phyloP scores from a whole-genome alignment of 2,888 invertebrate species.

The Leucophenga maculata region DNA sequence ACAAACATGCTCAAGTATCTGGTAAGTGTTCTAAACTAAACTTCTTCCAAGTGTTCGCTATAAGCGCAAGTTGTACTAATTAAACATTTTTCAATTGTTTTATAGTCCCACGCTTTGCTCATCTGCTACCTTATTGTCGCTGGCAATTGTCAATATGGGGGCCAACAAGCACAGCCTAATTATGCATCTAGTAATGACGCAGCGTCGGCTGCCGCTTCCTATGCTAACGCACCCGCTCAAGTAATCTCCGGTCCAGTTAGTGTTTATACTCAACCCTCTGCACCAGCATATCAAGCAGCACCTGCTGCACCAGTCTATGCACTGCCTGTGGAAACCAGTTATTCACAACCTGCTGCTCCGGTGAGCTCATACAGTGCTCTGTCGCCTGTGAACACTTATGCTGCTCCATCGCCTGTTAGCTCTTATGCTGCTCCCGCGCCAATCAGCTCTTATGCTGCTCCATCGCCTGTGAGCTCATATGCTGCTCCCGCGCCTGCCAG shows the following conservation, averaged over 20 bases:
- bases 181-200: slow-evolving; percentile 44
- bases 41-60: slow-evolving; percentile 29
- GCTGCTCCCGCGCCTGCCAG: slow-evolving; percentile 32
- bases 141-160: slow-evolving; percentile 41
- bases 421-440: slow-evolving; percentile 8
- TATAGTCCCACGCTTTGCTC: slow-evolving; percentile 54
- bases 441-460: background rate
- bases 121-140: slow-evolving; percentile 51
- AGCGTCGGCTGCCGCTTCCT: background rate
- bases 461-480: slow-evolving; percentile 34
- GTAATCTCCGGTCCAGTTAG: slow-evolving; percentile 45
- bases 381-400: background rate
- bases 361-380: background rate
- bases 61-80: background rate
- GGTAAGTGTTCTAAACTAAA: slow-evolving; percentile 53
- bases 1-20: slow-evolving; percentile 62
- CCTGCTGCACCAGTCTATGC: slow-evolving; percentile 30
- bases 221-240: slow-evolving; percentile 45
- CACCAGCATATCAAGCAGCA: slow-evolving; percentile 21
- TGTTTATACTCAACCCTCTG: slow-evolving; percentile 34
- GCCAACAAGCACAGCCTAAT: slow-evolving; percentile 40
- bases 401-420: background rate
- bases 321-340: background rate
- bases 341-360: slow-evolving; percentile 19
- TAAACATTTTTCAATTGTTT: slow-evolving; percentile 1